Evolutionary conservation across 2,797 vertebrate species (phyloP), one percentile per base, ranked within the genome.

Genomic region (Pterois miles): DNA sequence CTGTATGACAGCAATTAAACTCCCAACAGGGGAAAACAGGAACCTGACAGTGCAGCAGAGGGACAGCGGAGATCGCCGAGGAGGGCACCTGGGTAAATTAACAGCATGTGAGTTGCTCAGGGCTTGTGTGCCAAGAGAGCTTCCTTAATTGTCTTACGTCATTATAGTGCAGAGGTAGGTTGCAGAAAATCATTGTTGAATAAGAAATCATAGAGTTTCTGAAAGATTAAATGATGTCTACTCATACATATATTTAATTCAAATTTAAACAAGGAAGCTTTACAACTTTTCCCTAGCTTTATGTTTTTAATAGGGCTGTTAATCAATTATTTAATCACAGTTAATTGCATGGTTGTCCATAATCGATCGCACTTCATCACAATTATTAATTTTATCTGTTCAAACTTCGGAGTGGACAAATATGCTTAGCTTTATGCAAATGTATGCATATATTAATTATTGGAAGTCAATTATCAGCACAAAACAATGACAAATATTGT

Each of bases 1-100:
- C 71, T 78, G 64, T 79, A 33, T 79, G 82, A 85, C 76, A 65
- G 80, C 79, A 84, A 79, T 85, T 81, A 84, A 85, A 74, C 66
- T 76, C 73, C 40, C 10, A 25, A 71, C 68, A 56, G 48, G 74
- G 25, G 76, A 68, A 81, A 75, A 75, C 14, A 38, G 46, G 52
- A 88, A 76, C 23, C 56, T 53, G 68, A 54, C 76, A 36, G 58
- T 5, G 34, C 56, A 46, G 57, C 38, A 46, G 57, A 65, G 46
- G 52, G 50, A 74, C 11, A 33, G 20, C 68, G 48, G n/a, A 38
- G 74, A 73, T 50, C 40, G 59, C 48, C 52, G 62, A 77, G 59
- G 1, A 58, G 58, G 53, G 22, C 60, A 74, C 56, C 46, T 60
- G 33, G 66, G 67, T 69, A 43, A 43, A 43, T 69, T 53, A 48